These are phyloP conservation scores for Nyctibius bracteatus DNA, from an alignment of 2,113 vertebrate species.

Conservation along the genomic window DNA sequence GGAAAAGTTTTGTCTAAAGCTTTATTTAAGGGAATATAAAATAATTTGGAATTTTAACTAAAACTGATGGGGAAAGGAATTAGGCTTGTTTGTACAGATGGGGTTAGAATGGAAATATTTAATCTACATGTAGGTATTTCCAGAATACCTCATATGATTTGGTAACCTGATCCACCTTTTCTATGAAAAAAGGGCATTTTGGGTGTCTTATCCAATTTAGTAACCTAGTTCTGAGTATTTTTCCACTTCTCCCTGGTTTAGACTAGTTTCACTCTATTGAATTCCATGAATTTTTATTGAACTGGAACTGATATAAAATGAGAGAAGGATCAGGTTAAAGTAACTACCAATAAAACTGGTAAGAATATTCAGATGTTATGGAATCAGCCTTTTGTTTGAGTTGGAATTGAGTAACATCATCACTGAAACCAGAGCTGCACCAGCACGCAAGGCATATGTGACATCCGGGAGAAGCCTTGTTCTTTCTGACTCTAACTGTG, in stretches of 20 bases:
- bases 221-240: neutral
- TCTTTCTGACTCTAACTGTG: neutral
- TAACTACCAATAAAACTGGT: neutral
- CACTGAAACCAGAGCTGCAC: neutral
- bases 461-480: neutral
- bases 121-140: constrained; percentile 11
- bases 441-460: rapidly evolving
- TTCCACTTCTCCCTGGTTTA: neutral
- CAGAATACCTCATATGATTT: neutral
- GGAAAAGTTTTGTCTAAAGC: constrained; percentile 43
- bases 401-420: neutral
- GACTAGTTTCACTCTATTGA: neutral
- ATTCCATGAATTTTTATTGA: neutral
- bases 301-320: neutral
- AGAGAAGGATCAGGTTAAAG: neutral
- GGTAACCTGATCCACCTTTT: neutral
- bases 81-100: constrained; percentile 54
- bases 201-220: constrained; percentile 6
- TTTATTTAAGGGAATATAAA: constrained; percentile 20
- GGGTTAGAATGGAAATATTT: constrained; percentile 52
- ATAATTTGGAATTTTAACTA: constrained; percentile 21
- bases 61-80: constrained; percentile 29
- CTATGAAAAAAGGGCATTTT: neutral
- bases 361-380: neutral
- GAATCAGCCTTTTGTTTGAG: neutral